Evolutionary conservation across 2,113 vertebrate species (phyloP), one percentile per base, ranked within the genome.

Genomic region (Nothocercus julius): DNA sequence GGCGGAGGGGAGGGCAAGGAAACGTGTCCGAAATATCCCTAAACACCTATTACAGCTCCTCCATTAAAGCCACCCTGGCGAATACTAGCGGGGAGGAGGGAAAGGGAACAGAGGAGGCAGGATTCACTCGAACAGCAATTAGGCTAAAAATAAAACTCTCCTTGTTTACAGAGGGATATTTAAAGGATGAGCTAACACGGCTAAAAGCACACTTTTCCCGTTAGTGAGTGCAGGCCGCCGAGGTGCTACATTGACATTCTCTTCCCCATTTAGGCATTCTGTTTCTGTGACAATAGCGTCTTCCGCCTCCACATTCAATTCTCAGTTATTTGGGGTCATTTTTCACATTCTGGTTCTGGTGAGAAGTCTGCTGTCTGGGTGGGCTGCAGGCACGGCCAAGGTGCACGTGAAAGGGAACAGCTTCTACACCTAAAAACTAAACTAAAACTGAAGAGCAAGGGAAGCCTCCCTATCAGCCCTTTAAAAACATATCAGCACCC

Each of bases 151-250:
- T 95, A 97, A 83, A 61, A 2, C 90, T 79, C 73, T 54, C 92
- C 93, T 28, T 96, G 83, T 95, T 97, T 97, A 90, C 62, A 84
- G 77, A 93, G 77, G 83, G 85, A 96, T 96, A 93, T 93, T 93
- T 92, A 82, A 88, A 89, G 89, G 76, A 24, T 95, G 94, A 96
- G 92, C 90, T 93, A 95, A 96, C 20, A 0, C 87, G n/a, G 66
- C 87, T 34, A 85, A 95, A 92, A 78, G 85, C 82, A 54, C 81
- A 7, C 87, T 91, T 82, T 87, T 61, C 58, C 66, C 4, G 0
- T 15, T 58, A 59, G 75, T 6, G 69, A 78, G 70, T 93, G 86
- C 72, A 68, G 87, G 76, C 54, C 90, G 44, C 15, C 18, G 91
- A 96, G 95, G 92, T 90, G 95, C 7, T 81, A 83, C 90, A 84